Conservation (phyloP, 1,140 invertebrate species). For the Argopecten irradians region DNA sequence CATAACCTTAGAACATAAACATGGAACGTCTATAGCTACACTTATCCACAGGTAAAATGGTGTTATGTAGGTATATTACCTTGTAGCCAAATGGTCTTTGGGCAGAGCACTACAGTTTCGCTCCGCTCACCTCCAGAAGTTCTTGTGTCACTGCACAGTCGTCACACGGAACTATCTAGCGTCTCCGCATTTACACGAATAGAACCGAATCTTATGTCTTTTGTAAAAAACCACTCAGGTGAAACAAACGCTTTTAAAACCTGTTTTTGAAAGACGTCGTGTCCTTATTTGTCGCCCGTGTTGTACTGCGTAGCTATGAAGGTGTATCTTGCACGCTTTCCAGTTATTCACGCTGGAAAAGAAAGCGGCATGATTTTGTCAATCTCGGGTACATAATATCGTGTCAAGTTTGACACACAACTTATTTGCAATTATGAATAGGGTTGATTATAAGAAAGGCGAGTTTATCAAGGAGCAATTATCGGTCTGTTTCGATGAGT, state of each 20-base stretch:
- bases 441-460: too few species aligned
- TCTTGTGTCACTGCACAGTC: neutral
- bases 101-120: neutral
- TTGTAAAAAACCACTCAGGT: neutral
- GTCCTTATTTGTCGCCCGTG: neutral
- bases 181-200: neutral
- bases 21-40: neutral
- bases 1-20: neutral
- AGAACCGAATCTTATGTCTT: neutral
- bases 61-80: neutral
- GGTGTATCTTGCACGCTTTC: neutral
- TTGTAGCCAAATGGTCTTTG: neutral
- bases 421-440: too few species aligned
- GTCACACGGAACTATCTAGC: neutral
- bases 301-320: too few species aligned
- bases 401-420: too few species aligned
- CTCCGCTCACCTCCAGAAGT: neutral
- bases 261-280: neutral
- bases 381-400: neutral
- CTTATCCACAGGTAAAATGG: neutral
- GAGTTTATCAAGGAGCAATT: too few species aligned
- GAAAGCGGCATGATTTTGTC: neutral
- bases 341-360: neutral
- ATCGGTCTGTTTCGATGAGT: too few species aligned
- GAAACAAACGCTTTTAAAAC: neutral